Conservation (phyloP, 1,140 invertebrate genomes). For the Drosophila subobscura region DNA sequence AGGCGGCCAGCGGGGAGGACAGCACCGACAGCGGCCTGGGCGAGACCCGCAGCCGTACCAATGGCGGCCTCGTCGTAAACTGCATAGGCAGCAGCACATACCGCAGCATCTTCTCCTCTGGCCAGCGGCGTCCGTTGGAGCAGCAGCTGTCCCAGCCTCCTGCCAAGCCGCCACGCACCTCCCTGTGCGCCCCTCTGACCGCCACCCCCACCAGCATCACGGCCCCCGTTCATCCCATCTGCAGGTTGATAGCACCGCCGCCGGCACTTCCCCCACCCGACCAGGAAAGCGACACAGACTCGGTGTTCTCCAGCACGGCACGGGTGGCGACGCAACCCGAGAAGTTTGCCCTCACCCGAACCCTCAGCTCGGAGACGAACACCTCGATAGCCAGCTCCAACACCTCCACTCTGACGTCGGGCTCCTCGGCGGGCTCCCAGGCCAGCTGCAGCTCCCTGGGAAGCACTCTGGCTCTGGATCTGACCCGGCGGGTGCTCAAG, state of each 20-base stretch:
- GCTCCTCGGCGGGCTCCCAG: slow-evolving; percentile 86
- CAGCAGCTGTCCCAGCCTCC: slow-evolving; percentile 68
- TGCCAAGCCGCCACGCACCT: slow-evolving; percentile 82
- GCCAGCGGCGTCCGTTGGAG: slow-evolving; percentile 55
- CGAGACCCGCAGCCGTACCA: slow-evolving; percentile 39
- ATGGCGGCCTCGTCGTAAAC: background rate
- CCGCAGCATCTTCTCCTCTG: slow-evolving; percentile 62
- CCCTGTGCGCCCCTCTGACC: slow-evolving; percentile 45
- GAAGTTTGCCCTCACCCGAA: slow-evolving; percentile 84
- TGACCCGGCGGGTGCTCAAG: slow-evolving; percentile 88
- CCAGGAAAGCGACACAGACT: slow-evolving; percentile 93
- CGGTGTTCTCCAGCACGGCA: slow-evolving; percentile 89
- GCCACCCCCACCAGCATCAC: slow-evolving; percentile 6
- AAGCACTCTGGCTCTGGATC: slow-evolving; percentile 85
- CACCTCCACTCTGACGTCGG: slow-evolving; percentile 87
- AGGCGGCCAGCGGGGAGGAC: slow-evolving; percentile 67
- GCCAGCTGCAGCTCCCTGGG: slow-evolving; percentile 87
- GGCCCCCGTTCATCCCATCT: slow-evolving; percentile 12
- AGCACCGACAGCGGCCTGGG: slow-evolving; percentile 76
- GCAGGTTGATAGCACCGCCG: slow-evolving; percentile 20
- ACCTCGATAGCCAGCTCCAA: slow-evolving; percentile 86
- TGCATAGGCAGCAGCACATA: slow-evolving; percentile 35
- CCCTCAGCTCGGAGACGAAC: slow-evolving; percentile 87
- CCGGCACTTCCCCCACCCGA: slow-evolving; percentile 70
- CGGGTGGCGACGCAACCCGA: slow-evolving; percentile 85